phyloP scores from a whole-genome alignment of 1,140 invertebrate species.

The Tetramorium alpestre region DNA sequence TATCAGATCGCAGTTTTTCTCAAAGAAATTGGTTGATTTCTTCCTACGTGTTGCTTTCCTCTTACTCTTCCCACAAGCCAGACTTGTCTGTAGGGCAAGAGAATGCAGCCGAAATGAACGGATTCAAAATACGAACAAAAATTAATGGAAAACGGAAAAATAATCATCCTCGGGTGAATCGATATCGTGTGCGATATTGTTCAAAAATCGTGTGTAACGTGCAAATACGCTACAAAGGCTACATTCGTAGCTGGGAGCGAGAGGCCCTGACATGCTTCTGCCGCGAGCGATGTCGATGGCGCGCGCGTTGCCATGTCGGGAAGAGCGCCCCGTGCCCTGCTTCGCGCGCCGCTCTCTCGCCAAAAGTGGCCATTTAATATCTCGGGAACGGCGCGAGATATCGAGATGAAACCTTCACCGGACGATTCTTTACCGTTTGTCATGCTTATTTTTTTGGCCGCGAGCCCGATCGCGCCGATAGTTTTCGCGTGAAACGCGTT shows the following conservation, averaged over 20 bases:
- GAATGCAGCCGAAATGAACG: background rate
- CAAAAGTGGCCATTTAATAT: conserved; percentile 77
- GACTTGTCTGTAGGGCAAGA: background rate
- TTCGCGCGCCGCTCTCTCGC: conserved; percentile 61
- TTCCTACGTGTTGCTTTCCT: background rate
- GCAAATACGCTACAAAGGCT: conserved; percentile 49
- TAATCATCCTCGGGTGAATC: background rate
- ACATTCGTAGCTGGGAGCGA: conserved; percentile 18
- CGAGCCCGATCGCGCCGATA: background rate
- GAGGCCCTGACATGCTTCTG: conserved; percentile 46
- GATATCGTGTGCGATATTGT: background rate
- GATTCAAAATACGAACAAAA: background rate
- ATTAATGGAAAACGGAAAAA: background rate
- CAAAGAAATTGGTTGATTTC: background rate
- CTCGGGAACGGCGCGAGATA: conserved; percentile 70
- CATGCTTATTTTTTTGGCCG: conserved; percentile 67
- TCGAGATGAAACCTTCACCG: conserved; percentile 69
- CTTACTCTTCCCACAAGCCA: background rate
- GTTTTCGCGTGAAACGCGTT: conserved; percentile 63
- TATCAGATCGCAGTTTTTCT: background rate
- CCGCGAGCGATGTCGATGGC: conserved; percentile 39
- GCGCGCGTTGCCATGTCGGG: conserved; percentile 23
- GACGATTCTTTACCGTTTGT: conserved; percentile 76
- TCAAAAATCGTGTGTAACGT: background rate
- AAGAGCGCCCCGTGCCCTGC: conserved; percentile 48